Evolutionary conservation across 2,797 vertebrate genomes (phyloP).

Genomic region (Moxostoma hubbsi): DNA sequence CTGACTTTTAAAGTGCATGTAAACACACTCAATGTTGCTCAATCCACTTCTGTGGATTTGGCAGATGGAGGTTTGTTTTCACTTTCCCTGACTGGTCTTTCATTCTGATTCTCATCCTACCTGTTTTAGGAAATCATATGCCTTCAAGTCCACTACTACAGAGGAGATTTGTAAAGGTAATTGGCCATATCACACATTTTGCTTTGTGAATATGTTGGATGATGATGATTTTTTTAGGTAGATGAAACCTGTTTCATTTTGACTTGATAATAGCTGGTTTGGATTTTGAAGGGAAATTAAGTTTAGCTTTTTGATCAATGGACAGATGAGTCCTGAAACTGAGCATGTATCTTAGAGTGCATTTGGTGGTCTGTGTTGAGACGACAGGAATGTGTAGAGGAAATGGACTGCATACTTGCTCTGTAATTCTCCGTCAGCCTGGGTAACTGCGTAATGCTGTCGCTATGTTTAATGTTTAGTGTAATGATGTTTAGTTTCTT

Average conservation of each 20-base stretch:
- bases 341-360: conserved; percentile 1
- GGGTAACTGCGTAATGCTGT: conserved; percentile 68
- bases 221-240: neutral
- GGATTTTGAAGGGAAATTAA: neutral
- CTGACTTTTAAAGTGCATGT: too few species aligned
- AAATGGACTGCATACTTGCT: conserved; percentile 73
- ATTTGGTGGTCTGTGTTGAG: conserved; percentile 52
- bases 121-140: too few species aligned
- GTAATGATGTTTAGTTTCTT: conserved; percentile 2
- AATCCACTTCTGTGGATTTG: too few species aligned
- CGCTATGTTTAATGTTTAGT: conserved; percentile 64
- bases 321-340: neutral
- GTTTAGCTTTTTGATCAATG: neutral
- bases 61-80: too few species aligned
- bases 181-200: neutral
- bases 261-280: conserved; percentile 5
- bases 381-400: conserved; percentile 64
- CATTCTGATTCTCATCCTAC: too few species aligned
- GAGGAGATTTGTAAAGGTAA: too few species aligned
- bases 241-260: neutral
- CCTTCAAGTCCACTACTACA: too few species aligned
- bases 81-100: too few species aligned
- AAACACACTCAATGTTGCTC: too few species aligned
- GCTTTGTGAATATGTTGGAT: conserved; percentile 1
- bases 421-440: conserved; percentile 65